phyloP scores from a whole-genome alignment of 2,888 invertebrate genomes.

The Onchidella celtica region DNA sequence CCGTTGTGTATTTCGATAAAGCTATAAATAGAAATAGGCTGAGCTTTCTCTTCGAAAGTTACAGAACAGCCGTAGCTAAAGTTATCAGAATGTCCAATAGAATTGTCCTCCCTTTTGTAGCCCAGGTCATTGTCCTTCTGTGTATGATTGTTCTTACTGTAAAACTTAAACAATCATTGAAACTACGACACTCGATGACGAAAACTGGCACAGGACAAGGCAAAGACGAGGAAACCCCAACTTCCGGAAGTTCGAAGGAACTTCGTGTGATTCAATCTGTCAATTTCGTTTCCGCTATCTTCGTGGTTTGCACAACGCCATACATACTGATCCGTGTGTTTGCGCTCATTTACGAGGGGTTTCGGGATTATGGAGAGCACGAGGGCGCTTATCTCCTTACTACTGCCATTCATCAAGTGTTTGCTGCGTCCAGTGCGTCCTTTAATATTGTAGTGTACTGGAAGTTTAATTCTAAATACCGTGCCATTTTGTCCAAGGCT shows the following conservation, averaged over 20 bases:
- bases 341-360: not conserved
- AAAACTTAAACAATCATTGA: not conserved
- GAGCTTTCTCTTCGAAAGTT: not conserved
- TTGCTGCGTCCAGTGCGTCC: constrained; percentile 7
- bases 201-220: not conserved
- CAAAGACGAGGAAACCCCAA: not conserved
- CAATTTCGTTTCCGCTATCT: constrained; percentile 20
- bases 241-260: not conserved
- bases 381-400: not conserved
- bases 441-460: constrained; percentile 24
- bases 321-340: constrained; percentile 19
- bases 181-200: not conserved
- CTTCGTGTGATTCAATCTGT: constrained; percentile 18
- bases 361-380: not conserved
- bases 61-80: not conserved
- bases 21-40: not conserved
- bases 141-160: constrained; percentile 3
- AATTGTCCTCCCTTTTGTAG: not conserved
- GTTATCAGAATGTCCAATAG: not conserved
- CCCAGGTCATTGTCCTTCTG: not conserved
- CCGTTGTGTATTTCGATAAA: not conserved
- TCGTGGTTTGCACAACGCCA: constrained; percentile 24
- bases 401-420: constrained; percentile 13
- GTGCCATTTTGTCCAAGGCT: too few species aligned
- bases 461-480: constrained; percentile 11